Evolutionary conservation across 2,797 vertebrate species (phyloP), one percentile per base, ranked within the genome.

Genomic region (Tokudaia muenninki): DNA sequence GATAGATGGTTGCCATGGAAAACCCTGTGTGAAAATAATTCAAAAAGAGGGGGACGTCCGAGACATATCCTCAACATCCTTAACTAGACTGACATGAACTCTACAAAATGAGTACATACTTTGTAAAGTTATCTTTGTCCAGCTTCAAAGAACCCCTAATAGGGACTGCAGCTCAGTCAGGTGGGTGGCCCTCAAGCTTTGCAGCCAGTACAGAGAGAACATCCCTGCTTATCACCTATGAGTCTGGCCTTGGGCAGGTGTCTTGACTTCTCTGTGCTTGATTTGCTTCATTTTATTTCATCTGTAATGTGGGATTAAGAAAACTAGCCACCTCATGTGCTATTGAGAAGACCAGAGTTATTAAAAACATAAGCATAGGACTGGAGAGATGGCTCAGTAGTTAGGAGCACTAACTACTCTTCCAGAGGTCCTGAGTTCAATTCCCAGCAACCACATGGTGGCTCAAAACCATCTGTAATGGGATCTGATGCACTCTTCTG

Each of bases 41-140:
- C 59, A 70, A 24, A 12, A 44, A 11, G 16, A 31, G 29, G 24
- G 19, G 92, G 34, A 19, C 3, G 10, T 34, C 41, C 0, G 0
- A 55, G 17, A 12, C 37, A n/a, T 2, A 3, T 5, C 65, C 1
- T 67, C 72, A 17, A 16, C 52, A 87, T 52, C 84, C 47, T 87
- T 37, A 52, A 55, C 63, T 10, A 61, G 34, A 17, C 34, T 21
- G 19, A 7, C 6, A 1, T 11, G 22, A 29, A 41, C 8, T 8
- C 78, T 34, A 6, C 4, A 12, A 0, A 16, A 3, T 14, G 1
- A 50, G 16, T 9, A 37, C 5, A 37, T 0, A 0, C 6, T 74
- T 1, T 1, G 0, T 52, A 70, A 52, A 12, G 63, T 50, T 55
- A 52, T 47, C 84, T 44, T 21, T 37, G 44, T 6, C 31, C 24